phyloP scores from a whole-genome alignment of 37 sponge, comb jelly and placozoan genomes.

The Chondrilla cf. caribensis region DNA sequence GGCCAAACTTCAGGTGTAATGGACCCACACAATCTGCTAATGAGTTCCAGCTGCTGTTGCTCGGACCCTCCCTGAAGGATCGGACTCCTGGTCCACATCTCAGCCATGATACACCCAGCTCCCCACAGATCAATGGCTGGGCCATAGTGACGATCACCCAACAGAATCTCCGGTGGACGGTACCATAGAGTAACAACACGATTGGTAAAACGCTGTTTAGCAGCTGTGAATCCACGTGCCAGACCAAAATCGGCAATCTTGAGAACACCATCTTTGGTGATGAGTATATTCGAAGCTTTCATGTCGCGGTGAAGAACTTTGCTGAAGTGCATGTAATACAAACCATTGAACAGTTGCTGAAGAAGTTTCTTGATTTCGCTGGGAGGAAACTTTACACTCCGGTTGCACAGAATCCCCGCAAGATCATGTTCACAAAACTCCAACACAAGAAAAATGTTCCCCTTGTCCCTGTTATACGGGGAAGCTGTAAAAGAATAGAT shows the following conservation, averaged over 20 bases:
- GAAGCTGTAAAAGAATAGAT: constrained; percentile 60
- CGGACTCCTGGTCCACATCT: constrained; percentile 95
- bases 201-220: constrained; percentile 86
- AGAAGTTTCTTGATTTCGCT: constrained; percentile 87
- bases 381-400: constrained; percentile 82
- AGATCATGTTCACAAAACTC: constrained; percentile 99
- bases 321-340: constrained; percentile 87
- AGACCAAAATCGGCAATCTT: constrained; percentile 97
- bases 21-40: constrained; percentile 91
- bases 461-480: constrained; percentile 83
- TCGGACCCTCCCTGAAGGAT: constrained; percentile 96
- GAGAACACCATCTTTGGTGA: constrained; percentile 81
- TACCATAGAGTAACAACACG: constrained; percentile 99
- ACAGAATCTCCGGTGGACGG: constrained; percentile 93
- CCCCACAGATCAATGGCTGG: constrained; percentile 99
- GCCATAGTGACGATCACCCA: constrained; percentile 94
- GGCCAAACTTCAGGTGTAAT: constrained; percentile 94
- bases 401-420: constrained; percentile 90
- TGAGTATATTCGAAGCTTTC: constrained; percentile 96
- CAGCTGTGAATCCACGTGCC: constrained; percentile 65
- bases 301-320: constrained; percentile 96
- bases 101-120: constrained; percentile 98
- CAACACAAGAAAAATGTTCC: constrained; percentile 93
- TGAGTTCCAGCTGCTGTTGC: constrained; percentile 87
- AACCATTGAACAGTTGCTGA: constrained; percentile 87